Base-by-base conservation (phyloP, 2,888 invertebrate genomes). In the Acanthosepion pharaonis region DNA sequence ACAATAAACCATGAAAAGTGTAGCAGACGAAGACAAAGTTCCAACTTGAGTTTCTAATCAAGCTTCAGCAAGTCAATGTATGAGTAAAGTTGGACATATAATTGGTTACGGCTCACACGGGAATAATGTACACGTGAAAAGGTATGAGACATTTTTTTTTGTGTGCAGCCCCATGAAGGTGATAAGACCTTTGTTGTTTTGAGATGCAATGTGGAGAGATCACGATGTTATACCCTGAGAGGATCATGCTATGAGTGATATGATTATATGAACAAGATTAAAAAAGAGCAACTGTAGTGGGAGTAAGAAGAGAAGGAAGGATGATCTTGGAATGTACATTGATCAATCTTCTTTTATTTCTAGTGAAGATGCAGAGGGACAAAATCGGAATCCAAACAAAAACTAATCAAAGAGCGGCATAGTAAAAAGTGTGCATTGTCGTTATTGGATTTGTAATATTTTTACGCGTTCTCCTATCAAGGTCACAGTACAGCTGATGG, bases 381-480 rank as follows among this genome's bases (percentile, higher is more conserved):
- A 78, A 78, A 78, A 78, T 78, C 78, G 33, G n/a, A 78, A 78
- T 4, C 59, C 6, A 59, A 51, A 59, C 59, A 59, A 59, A 6
- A 55, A 5, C 59, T 59, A 78, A 78, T n/a, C n/a, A 33, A 78
- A 78, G 78, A 78, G 64, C 4, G 64, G 6, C 64, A 64, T 28
- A 64, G 28, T 78, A 11, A 78, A 33, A 33, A 8, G 5, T 78
- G 15, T 9, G n/a, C 78, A 33, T n/a, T 78, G 78, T 78, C 78
- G n/a, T 78, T 78, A 78, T 78, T n/a, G n/a, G 78, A n/a, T 78
- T 78, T 78, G 78, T 78, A 78, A 78, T 78, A 78, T 78, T 78
- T 78, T 78, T 78, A 78, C 78, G 78, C 11, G n/a, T 78, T 33
- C 78, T 78, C n/a, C n/a, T n/a, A 18, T n/a, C 78, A 78, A 78